phyloP scores from a whole-genome alignment of 1,140 invertebrate genomes.

The Drosophila melanogaster region DNA sequence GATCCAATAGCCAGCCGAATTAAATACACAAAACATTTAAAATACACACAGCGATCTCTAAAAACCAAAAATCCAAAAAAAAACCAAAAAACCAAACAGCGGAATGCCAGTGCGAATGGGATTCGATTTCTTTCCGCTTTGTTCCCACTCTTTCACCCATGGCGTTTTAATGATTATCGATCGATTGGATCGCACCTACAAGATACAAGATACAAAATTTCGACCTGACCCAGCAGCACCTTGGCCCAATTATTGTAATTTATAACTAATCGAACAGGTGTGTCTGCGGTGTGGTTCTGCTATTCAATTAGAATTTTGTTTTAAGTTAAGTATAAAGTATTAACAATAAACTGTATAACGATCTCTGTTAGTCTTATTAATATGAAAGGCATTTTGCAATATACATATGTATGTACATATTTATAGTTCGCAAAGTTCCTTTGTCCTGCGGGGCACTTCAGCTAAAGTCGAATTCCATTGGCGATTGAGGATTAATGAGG shows the following conservation, averaged over 20 bases:
- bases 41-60: background rate
- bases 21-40: constrained; percentile 27
- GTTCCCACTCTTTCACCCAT: constrained; percentile 3
- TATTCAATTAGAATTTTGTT: no score
- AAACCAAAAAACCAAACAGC: constrained; percentile 1
- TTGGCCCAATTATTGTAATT: constrained; percentile 9
- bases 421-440: background rate
- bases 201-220: background rate
- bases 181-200: background rate
- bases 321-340: no score
- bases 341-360: no score
- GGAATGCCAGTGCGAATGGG: constrained; percentile 15
- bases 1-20: constrained; percentile 18
- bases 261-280: background rate
- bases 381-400: background rate
- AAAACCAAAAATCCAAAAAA: background rate
- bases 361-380: no score
- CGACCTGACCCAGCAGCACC: background rate
- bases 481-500: constrained; percentile 7
- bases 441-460: background rate
- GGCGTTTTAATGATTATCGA: background rate
- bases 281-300: background rate
- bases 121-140: constrained; percentile 24
- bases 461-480: background rate
- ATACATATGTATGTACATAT: background rate